A percentile compares a stretch with the other conserved stretches of the same genome.
Evolutionary conservation across 2,888 invertebrate genomes (phyloP).

Genomic region (Conops quadrifasciatus): DNA sequence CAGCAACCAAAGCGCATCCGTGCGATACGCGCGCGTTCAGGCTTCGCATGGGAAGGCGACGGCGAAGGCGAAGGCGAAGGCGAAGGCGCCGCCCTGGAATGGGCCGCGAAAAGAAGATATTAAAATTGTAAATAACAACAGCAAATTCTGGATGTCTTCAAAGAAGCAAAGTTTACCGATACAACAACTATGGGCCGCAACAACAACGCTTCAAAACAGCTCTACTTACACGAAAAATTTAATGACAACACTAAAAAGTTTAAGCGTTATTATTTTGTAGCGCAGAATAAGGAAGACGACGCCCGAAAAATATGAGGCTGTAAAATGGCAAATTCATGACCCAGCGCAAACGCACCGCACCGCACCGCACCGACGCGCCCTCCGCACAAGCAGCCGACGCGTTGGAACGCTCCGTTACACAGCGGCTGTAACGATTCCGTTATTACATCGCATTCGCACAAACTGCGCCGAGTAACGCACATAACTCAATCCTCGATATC

Average conservation of each 20-base stretch:
- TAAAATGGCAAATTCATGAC: slow-evolving; percentile 66
- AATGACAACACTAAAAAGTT: slow-evolving; percentile 66
- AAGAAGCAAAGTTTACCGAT: slow-evolving; percentile 34
- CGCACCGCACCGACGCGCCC: slow-evolving; percentile 6
- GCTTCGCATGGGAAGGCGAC: slow-evolving; percentile 22
- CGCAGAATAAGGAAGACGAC: slow-evolving; percentile 52
- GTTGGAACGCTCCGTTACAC: slow-evolving; percentile 32
- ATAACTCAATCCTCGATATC: slow-evolving; percentile 62
- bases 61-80: too few relatives aligned
- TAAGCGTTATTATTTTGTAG: slow-evolving; percentile 65
- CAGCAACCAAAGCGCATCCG: slow-evolving; percentile 32
- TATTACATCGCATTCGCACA: slow-evolving; percentile 61
- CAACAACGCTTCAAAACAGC: slow-evolving; percentile 33
- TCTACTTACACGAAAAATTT: slow-evolving; percentile 63
- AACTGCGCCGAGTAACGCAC: slow-evolving; percentile 57
- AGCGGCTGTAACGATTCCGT: slow-evolving; percentile 54
- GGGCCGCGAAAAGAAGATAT: slow-evolving; percentile 39
- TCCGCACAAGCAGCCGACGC: slow-evolving; percentile 33
- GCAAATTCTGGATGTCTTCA: slow-evolving; percentile 33
- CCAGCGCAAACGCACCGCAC: slow-evolving; percentile 44
- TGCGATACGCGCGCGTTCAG: slow-evolving; percentile 22
- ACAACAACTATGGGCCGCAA: slow-evolving; percentile 34
- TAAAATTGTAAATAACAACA: slow-evolving; percentile 43
- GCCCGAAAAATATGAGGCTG: slow-evolving; percentile 62
- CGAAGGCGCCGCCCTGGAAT: slow-evolving; percentile 22